Evolutionary conservation across 2,888 invertebrate genomes (phyloP).

Genomic region (Listrodromus nycthemerus): DNA sequence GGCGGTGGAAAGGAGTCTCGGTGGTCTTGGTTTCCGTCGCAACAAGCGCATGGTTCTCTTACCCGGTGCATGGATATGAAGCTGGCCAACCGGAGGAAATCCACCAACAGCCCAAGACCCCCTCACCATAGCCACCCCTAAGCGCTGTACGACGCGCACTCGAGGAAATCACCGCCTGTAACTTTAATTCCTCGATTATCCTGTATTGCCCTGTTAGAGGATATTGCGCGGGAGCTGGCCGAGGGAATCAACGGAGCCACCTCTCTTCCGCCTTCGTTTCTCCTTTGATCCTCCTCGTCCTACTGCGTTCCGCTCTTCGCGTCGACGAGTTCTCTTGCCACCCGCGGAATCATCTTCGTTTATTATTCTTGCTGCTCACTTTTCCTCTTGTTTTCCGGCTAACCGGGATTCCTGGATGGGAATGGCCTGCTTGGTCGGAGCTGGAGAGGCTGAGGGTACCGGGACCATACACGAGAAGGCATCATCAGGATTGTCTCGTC

Average conservation of each 20-base stretch:
- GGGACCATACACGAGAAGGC: constrained; percentile 19
- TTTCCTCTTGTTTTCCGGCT: constrained; percentile 22
- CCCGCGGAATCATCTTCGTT: constrained; percentile 14
- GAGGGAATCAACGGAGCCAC: constrained; percentile 12
- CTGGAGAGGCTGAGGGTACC: not conserved
- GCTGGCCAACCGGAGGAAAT: not conserved
- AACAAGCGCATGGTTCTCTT: not conserved
- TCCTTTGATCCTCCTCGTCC: constrained; percentile 24
- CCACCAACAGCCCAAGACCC: constrained; percentile 21
- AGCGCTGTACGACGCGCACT: constrained; percentile 61
- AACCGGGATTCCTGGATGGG: constrained; percentile 22
- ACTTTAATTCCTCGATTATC: constrained; percentile 83
- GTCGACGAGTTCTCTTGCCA: not conserved
- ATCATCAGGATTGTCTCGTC: constrained; percentile 19
- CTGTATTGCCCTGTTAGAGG: constrained; percentile 80
- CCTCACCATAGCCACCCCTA: constrained; percentile 32
- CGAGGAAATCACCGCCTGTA: constrained; percentile 80
- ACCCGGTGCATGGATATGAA: not conserved
- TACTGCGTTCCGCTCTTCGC: not conserved
- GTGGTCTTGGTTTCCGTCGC: not conserved
- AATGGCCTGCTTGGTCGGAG: constrained; percentile 4
- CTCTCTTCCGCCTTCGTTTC: constrained; percentile 34
- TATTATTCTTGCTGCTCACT: constrained; percentile 35
- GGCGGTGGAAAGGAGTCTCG: constrained; percentile 27
- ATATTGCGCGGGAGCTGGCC: constrained; percentile 74